Percentiles rank a stretch among this genome's conserved stretches.
phyloP scores from a whole-genome alignment of 2,888 invertebrate species.

The Stenotaenia linearis region DNA sequence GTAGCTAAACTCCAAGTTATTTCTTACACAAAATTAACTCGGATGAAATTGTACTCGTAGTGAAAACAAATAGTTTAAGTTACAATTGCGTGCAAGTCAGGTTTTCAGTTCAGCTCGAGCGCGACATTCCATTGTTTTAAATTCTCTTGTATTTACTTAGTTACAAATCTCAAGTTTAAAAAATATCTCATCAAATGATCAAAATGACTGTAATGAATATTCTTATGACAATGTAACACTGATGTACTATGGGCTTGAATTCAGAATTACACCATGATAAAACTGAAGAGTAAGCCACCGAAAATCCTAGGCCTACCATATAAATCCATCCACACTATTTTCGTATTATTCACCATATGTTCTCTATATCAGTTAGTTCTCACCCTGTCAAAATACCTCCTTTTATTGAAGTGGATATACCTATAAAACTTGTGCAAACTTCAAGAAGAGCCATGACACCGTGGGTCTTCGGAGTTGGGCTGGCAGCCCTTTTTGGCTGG shows the following conservation, averaged over 20 bases:
- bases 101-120: no score
- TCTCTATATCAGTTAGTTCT: slow-evolving; percentile 2
- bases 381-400: background rate
- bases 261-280: background rate
- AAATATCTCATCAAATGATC: background rate
- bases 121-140: background rate
- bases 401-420: background rate
- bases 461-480: background rate
- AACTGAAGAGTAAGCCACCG: background rate
- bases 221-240: background rate
- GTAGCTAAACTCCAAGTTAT: background rate
- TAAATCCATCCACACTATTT: background rate
- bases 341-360: background rate
- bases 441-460: background rate
- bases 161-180: background rate
- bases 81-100: background rate
- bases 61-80: background rate
- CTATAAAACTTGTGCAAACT: background rate
- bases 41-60: background rate
- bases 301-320: background rate
- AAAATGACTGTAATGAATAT: background rate
- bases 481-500: background rate
- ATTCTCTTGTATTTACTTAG: background rate
- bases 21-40: background rate
- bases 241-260: background rate